Evolutionary conservation across 2,888 invertebrate genomes (phyloP), one percentile per base, ranked within the genome.

Genomic region (Orthonychiurus folsomi): DNA sequence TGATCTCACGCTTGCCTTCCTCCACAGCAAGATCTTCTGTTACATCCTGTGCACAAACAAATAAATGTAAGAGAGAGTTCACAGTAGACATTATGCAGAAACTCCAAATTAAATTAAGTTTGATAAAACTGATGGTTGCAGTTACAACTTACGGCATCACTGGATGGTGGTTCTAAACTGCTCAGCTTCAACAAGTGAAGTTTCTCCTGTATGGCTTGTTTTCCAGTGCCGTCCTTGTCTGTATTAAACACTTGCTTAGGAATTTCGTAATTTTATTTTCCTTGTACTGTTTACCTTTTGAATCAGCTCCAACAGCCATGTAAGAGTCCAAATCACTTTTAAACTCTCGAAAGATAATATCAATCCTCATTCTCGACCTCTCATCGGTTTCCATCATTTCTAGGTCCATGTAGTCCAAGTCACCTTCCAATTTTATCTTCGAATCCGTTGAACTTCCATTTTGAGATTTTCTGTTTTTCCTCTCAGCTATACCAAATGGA

Each of bases 1-100:
- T 97, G 73, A 96, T 84, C 79, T 93, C 93, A 57, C 93, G 86
- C 79, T 95, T 94, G 76, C 95, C 95, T 79, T 95, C 95, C 76
- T 96, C 96, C 66, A 95, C 86, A 77, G 92, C 93, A 28, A 89
- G 87, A 74, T 90, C 89, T 73, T 89, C 88, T 37, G 69, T 66
- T 48, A 69, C 60, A 63, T 72, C 71, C 68, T 73, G 47, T n/a
- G n/a, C n/a, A n/a, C n/a, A n/a, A n/a, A n/a, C 53, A 63, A 65
- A 57, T 48, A 56, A 27, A n/a, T n/a, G n/a, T n/a, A n/a, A n/a
- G n/a, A n/a, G n/a, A n/a, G n/a, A n/a, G n/a, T n/a, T n/a, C n/a
- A n/a, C n/a, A n/a, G n/a, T n/a, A n/a, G n/a, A n/a, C n/a, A n/a
- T n/a, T n/a, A n/a, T n/a, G n/a, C n/a, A n/a, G n/a, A n/a, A n/a